Base-by-base conservation (phyloP, 2,888 invertebrate species). In the Boloria euphrosyne region DNA sequence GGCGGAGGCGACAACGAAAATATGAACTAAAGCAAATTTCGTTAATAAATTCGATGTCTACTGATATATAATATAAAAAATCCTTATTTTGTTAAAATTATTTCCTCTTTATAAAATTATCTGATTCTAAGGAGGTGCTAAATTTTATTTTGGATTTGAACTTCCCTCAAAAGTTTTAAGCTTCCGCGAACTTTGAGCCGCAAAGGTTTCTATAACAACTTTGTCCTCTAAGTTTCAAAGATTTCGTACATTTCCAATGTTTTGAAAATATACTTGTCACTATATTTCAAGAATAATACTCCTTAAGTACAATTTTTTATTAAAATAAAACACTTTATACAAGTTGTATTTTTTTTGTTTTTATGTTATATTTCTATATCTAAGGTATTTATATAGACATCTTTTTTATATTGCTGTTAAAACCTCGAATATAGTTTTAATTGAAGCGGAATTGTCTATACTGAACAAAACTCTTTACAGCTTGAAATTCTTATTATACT, bases 71-170 rank as follows among this genome's bases (percentile, higher is more conserved):
- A 13, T 49, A 31, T 38, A 7, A 38, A 7, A 4, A 43, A 13
- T 16, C 13, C 2, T 22, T 13, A 6, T 61, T 47, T 62, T 49
- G 10, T 31, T 13, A 3, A 1, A 27, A 13, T 17, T 47, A 27
- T 58, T 58, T 31, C 27, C 7, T 57, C 55, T 44, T 10, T 38
- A 38, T 55, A 55, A 31, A n/a, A 52, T 7, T 57, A 46, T 57
- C 18, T 10, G 22, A 46, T 46, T 57, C 46, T 57, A 57, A 46
- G 46, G 46, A 46, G 49, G 59, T 59, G 59, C 59, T 49, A 49
- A 49, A 47, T 59, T 59, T 49, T 59, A 38, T 27, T 57, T 57
- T 57, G 46, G 46, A 57, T 57, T 57, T 57, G 46, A 46, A 22
- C 55, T 55, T 55, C 44, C 10, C n/a, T 43, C 55, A 22, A 27